phyloP scores from a whole-genome alignment of 2,888 invertebrate genomes.

The Dolomedes plantarius region DNA sequence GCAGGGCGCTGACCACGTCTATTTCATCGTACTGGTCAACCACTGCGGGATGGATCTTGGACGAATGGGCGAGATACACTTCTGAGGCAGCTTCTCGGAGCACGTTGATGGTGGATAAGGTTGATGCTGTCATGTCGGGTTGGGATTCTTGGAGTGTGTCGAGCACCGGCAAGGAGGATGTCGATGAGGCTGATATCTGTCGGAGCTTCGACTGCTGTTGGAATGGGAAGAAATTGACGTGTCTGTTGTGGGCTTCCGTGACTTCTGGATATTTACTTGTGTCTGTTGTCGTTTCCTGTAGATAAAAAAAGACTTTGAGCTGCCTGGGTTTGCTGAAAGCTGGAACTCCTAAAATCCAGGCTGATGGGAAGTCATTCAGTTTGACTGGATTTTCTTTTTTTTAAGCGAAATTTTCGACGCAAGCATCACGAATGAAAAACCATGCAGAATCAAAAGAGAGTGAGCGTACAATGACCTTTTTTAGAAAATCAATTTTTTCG shows the following conservation, averaged over 20 bases:
- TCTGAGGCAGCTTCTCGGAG: conserved; percentile 31
- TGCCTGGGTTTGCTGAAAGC: too few species aligned
- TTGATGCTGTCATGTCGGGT: neutral
- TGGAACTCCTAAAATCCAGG: too few species aligned
- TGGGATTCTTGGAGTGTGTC: conserved; percentile 7
- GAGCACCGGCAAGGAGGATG: neutral
- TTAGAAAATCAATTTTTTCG: too few species aligned
- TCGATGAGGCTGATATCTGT: neutral
- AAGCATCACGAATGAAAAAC: too few species aligned
- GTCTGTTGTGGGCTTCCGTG: conserved; percentile 37
- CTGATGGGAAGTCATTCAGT: too few species aligned
- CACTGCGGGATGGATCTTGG: conserved; percentile 42
- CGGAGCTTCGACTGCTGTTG: neutral
- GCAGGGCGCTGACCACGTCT: conserved; percentile 42
- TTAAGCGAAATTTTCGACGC: too few species aligned
- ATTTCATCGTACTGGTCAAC: conserved; percentile 60
- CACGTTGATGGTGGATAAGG: neutral
- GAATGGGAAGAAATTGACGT: conserved; percentile 43
- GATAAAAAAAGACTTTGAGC: neutral
- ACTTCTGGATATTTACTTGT: neutral
- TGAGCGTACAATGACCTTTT: too few species aligned
- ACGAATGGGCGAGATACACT: conserved; percentile 25
- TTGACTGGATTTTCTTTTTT: too few species aligned
- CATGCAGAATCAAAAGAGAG: too few species aligned
- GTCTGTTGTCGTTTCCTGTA: neutral